Base-by-base conservation (phyloP, 2,888 invertebrate species). In the Apamea monoglypha region DNA sequence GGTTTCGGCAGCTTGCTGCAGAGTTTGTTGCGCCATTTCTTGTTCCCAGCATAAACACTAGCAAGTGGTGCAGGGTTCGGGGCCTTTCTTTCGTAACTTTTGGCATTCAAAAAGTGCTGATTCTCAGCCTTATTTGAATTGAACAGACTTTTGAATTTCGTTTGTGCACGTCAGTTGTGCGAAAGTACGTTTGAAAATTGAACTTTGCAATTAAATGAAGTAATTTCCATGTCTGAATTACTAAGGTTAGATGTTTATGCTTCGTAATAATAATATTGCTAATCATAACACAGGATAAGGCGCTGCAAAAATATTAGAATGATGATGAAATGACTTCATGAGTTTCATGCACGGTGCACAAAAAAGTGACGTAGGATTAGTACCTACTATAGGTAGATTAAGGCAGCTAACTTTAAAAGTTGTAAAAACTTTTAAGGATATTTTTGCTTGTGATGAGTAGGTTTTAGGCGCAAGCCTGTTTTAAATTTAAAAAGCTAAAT, bases 211-310 rank as follows among this genome's bases (percentile, higher is more conserved):
- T 21, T 36, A 71, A 61, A 40, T 40, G 36, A 12, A n/a, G n/a
- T n/a, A 40, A 59, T 36, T 71, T 61, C 8, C 61, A 61, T 40
- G 36, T 61, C 18, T 71, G 18, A 71, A 59, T 59, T 18, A 71
- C 69, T 70, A 10, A 32, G 8, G 25, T 50, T n/a, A 40, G 21
- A 71, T 71, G 87, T 82, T 82, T 79, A 85, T 78, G 29, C 21
- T 47, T 56, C 25, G 61, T 53, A 50, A 1, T 84, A 84, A 84
- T 84, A 84, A 85, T 87, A 85, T 85, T 80, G 72, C 67, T 77
- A 84, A 76, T 80, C 76, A 85, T 76, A 85, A 87, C 76, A 80
- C 36, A 63, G 72, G 87, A 83, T 72, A 74, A 83, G 74, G 74
- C 3, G 25, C 32, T n/a, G 47, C 32, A 36, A n/a, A 10, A 21